Conservation (phyloP, 2,888 invertebrate species). For the Hirtodrosophila trivittata region DNA sequence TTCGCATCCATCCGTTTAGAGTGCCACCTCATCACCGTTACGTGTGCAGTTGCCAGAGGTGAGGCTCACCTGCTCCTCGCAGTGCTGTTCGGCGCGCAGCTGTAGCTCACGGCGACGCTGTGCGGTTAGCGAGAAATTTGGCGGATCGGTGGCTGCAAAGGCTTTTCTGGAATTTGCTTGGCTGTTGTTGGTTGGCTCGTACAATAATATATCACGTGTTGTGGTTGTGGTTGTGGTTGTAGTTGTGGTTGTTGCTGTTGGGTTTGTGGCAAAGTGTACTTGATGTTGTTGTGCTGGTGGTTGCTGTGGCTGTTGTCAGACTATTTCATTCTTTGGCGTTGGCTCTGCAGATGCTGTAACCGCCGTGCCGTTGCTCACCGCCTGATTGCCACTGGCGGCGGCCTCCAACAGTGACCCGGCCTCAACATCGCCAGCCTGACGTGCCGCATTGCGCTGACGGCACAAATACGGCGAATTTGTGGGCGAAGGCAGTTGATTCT, state of each 20-base stretch:
- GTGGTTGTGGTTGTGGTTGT: constrained; percentile 43
- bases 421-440: constrained; percentile 84
- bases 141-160: constrained; percentile 43
- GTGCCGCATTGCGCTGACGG: constrained; percentile 90
- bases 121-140: constrained; percentile 64
- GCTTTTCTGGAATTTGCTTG: constrained; percentile 53
- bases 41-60: constrained; percentile 53
- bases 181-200: constrained; percentile 51
- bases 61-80: constrained; percentile 68
- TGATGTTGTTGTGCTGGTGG: constrained; percentile 48
- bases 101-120: constrained; percentile 75
- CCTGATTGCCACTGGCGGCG: constrained; percentile 65
- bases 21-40: constrained; percentile 80
- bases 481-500: constrained; percentile 88
- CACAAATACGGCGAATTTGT: constrained; percentile 92
- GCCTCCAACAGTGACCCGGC: constrained; percentile 83
- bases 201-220: constrained; percentile 67
- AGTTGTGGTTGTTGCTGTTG: constrained; percentile 34
- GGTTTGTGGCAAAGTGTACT: constrained; percentile 43
- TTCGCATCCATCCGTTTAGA: constrained; percentile 50
- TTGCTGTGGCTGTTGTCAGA: constrained; percentile 82
- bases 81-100: constrained; percentile 70
- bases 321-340: constrained; percentile 76
- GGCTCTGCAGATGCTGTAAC: constrained; percentile 45
- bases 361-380: constrained; percentile 54